A percentile compares a stretch with the other conserved stretches of the same genome.
phyloP scores from a whole-genome alignment of 2,888 invertebrate species.

The Dendrolimus pini region DNA sequence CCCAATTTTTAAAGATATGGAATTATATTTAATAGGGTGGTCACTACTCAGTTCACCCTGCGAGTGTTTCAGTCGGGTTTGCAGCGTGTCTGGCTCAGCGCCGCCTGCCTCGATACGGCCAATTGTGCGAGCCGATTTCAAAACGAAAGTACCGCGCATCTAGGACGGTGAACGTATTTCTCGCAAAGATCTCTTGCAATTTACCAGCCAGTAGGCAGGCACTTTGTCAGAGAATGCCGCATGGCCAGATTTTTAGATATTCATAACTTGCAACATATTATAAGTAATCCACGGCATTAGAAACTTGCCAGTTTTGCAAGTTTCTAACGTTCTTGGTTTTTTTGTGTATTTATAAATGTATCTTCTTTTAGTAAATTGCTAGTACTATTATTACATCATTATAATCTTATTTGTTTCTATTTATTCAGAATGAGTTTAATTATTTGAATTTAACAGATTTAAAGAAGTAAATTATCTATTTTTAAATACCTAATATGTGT shows the following conservation, averaged over 20 bases:
- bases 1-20: no score
- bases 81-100: conserved; percentile 37
- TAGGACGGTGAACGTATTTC: conserved; percentile 76
- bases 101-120: conserved; percentile 67
- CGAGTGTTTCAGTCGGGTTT: conserved; percentile 30
- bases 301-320: conserved; percentile 43
- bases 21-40: no score
- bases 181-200: conserved; percentile 70
- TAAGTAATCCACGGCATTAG: conserved; percentile 36
- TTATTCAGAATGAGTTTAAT: no score
- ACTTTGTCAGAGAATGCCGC: conserved; percentile 59
- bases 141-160: conserved; percentile 76
- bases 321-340: conserved; percentile 49
- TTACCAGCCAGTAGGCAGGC: conserved; percentile 47
- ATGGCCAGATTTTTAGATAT: conserved; percentile 60
- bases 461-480: no score
- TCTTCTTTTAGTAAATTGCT: background rate
- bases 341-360: conserved; percentile 8
- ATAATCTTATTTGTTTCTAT: no score
- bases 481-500: no score
- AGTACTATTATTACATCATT: background rate
- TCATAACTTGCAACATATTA: conserved; percentile 59
- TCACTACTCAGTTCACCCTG: conserved; percentile 37
- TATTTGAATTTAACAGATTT: no score
- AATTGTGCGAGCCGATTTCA: conserved; percentile 75